These are phyloP conservation scores for Halesus radiatus DNA, from an alignment of 1,140 invertebrate genomes.

Conservation along the genomic window DNA sequence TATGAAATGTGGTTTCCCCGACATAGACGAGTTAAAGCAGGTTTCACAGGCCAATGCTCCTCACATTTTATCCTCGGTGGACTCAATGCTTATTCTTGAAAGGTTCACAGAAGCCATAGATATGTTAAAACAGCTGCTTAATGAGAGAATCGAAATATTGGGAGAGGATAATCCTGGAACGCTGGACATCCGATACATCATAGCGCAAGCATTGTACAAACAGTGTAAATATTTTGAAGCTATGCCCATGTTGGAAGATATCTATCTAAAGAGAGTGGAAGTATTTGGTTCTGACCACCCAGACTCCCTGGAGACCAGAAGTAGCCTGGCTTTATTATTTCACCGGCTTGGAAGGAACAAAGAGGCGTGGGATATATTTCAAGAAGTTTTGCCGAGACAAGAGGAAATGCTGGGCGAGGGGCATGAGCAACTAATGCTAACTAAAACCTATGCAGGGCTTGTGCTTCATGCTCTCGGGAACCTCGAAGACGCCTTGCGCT, in stretches of 20 bases:
- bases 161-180: conserved; percentile 9
- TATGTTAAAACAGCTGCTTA: background rate
- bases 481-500: background rate
- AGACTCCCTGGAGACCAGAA: background rate
- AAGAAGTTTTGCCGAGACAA: background rate
- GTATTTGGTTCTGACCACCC: background rate
- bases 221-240: conserved; percentile 27
- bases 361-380: background rate
- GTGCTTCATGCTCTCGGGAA: background rate
- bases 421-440: background rate
- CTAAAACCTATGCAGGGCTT: background rate
- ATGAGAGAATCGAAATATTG: conserved; percentile 12
- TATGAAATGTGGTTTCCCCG: background rate
- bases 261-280: background rate
- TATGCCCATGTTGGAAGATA: background rate
- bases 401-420: background rate
- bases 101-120: background rate
- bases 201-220: background rate
- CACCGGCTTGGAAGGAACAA: background rate
- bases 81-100: background rate
- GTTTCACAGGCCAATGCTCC: background rate
- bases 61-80: background rate
- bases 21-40: conserved; percentile 5
- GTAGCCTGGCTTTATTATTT: background rate
- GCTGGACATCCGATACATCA: background rate